Base-by-base conservation (phyloP, 2,888 invertebrate genomes). In the Nasonia oneida region DNA sequence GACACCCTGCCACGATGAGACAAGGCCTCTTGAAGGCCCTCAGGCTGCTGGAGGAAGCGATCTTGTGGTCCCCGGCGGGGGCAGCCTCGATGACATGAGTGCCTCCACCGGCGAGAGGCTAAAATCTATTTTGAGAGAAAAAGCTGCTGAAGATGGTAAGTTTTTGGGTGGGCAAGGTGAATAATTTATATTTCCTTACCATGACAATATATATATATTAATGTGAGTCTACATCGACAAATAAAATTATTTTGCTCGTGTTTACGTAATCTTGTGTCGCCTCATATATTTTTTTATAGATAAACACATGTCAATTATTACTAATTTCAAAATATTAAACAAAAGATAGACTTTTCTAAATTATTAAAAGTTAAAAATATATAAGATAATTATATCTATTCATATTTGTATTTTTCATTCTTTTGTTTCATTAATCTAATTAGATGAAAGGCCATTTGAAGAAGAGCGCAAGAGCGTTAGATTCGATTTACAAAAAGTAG, bases 381-480 rank as follows among this genome's bases (percentile, higher is more conserved):
- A 53, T 2, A 61, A 23, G 8, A 23, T 61, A 23, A 8, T 2
- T 57, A 18, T 57, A 18, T 61, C 23, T n/a, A 61, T 2, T n/a
- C 57, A 61, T 23, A n/a, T 61, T 6, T 8, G 1, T 5, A 57
- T n/a, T 61, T 61, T 5, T n/a, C 23, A 53, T 53, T 53, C 14
- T 57, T 80, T 29, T 70, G 70, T 57, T 42, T 4, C 23, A 77
- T 77, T 39, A 33, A 33, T 78, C 0, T 71, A 37, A 67, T 74
- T 89, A 93, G 93, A 93, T 77, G 92, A 93, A 84, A 91, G 90
- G 84, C 92, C 90, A 89, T 94, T 95, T 86, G 97, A 97, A 86
- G 97, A 96, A 57, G 96, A 97, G 85, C 95, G 95, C 86, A 97
- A 97, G 91, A 97, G 96, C 91, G 97, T 97, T 0, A 94, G 96